Evolutionary conservation across 37 sponge, comb jelly and placozoan genomes (phyloP).

Genomic region (Eunapius fragilis): DNA sequence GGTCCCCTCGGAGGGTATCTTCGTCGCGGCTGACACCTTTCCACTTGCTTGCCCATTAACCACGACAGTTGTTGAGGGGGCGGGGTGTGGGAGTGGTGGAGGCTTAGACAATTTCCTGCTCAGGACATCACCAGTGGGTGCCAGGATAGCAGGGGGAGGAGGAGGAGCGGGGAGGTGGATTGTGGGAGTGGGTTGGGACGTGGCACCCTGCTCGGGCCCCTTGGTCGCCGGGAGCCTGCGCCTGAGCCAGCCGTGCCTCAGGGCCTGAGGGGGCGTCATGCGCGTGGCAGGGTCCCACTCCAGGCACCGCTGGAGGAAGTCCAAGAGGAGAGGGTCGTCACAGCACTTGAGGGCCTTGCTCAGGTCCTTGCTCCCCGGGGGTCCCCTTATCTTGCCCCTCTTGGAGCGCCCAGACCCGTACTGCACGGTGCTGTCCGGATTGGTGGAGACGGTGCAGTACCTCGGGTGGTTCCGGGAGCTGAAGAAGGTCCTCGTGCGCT

Average conservation of each 20-base stretch:
- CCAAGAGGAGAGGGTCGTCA: slow-evolving; percentile 88
- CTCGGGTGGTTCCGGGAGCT: slow-evolving; percentile 82
- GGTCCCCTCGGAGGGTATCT: slow-evolving; percentile 21
- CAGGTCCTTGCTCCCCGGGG: slow-evolving; percentile 88
- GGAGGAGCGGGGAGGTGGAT: slow-evolving; percentile 26
- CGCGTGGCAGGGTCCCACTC: slow-evolving; percentile 74
- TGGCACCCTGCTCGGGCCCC: slow-evolving; percentile 1
- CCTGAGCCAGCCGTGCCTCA: slow-evolving; percentile 85
- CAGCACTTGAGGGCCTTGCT: slow-evolving; percentile 86
- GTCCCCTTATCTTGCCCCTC: slow-evolving; percentile 85
- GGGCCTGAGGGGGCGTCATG: slow-evolving; percentile 79
- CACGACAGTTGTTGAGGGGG: slow-evolving; percentile 20
- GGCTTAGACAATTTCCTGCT: slow-evolving; percentile 31
- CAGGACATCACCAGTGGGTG: background rate
- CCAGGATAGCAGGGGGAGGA: slow-evolving; percentile 21
- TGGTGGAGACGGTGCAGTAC: slow-evolving; percentile 65
- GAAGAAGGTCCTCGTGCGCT: slow-evolving; percentile 78
- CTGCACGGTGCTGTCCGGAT: slow-evolving; percentile 71
- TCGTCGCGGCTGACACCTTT: slow-evolving; percentile 17
- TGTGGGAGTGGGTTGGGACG: slow-evolving; percentile 26
- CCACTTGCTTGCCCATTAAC: background rate
- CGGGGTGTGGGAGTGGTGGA: slow-evolving; percentile 51
- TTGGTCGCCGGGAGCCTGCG: slow-evolving; percentile 43
- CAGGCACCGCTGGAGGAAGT: slow-evolving; percentile 75
- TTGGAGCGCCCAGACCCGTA: slow-evolving; percentile 83